Evolutionary conservation across 2,797 vertebrate species (phyloP), one percentile per base, ranked within the genome.

Genomic region (Enteromius radiatus): DNA sequence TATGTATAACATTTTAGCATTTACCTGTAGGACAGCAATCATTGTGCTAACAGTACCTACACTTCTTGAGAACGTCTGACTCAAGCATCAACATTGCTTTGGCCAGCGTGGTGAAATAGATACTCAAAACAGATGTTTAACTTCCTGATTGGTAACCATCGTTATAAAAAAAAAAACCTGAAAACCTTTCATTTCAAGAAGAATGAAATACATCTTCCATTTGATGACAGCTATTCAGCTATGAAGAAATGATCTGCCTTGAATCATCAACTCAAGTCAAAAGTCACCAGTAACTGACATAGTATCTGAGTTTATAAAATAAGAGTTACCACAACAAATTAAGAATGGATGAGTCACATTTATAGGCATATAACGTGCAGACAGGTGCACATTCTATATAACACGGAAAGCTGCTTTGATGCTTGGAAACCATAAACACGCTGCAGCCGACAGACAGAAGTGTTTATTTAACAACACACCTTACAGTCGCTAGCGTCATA

Each of bases 381-480:
- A 52, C 19, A 54, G 11, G 28, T 54, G 19, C 5, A 73, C 59
- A n/a, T 31, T 33, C 10, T 68, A 65, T 49, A 7, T n/a, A 64
- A 28, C 38, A 64, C 10, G 0, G 3, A 21, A 52, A 65, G 43
- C 15, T 67, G 19, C 12, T 65, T 33, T 65, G 21, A 49, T 38
- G 28, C 43, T 38, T 38, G 38, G 56, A 38, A 19, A 43, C 36
- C 23, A 43, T 45, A 15, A 64, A 64, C 73, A 49, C 1, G 7
- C 67, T 17, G 67, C 14, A 54, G 47, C 47, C 3, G 1, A 54
- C 52, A 41, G 1, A 54, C 52, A 26, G 21, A 26, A 56, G 8
- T n/a, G 47, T 52, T 73, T 56, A 74, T 38, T 75, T 59, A 56
- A 59, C 23, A 76, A 43, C 54, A 61, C 56, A 26, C 52, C n/a